Conservation (phyloP, 2,113 vertebrate species). For the Heteronetta atricapilla region DNA sequence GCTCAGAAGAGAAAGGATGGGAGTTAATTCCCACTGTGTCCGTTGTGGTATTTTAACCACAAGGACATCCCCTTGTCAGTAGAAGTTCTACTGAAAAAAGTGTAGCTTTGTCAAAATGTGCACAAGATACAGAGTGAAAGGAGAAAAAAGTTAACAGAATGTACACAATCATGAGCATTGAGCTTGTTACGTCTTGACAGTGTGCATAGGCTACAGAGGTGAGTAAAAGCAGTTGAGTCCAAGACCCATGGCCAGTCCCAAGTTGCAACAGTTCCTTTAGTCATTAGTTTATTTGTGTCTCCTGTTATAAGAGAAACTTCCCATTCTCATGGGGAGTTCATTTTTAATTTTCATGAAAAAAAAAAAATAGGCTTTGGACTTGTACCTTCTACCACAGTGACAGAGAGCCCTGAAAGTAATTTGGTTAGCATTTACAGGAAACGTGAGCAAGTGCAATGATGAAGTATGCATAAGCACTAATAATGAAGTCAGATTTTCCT, state of each 20-base stretch:
- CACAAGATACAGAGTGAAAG: not conserved
- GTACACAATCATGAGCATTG: not conserved
- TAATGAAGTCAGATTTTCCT: not conserved
- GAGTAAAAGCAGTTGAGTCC: not conserved
- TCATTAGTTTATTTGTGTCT: not conserved
- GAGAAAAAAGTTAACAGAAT: not conserved
- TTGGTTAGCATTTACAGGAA: not conserved
- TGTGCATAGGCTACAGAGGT: not conserved
- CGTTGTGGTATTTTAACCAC: not conserved
- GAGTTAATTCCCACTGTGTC: not conserved
- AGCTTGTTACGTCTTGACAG: not conserved
- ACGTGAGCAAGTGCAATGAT: not conserved
- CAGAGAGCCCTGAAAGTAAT: not conserved
- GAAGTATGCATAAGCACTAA: not conserved
- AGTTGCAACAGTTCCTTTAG: not conserved
- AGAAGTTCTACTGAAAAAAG: not conserved
- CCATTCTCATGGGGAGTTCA: not conserved
- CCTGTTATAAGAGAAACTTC: not conserved
- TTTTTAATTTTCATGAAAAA: not conserved
- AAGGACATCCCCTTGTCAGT: not conserved
- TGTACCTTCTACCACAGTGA: not conserved
- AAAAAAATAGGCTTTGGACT: not conserved
- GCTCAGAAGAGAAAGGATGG: not conserved
- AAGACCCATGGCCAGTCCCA: not conserved
- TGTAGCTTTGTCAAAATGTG: not conserved